These are phyloP conservation scores for Megaleporinus macrocephalus DNA, from an alignment of 2,113 vertebrate species.

Conservation along the genomic window DNA sequence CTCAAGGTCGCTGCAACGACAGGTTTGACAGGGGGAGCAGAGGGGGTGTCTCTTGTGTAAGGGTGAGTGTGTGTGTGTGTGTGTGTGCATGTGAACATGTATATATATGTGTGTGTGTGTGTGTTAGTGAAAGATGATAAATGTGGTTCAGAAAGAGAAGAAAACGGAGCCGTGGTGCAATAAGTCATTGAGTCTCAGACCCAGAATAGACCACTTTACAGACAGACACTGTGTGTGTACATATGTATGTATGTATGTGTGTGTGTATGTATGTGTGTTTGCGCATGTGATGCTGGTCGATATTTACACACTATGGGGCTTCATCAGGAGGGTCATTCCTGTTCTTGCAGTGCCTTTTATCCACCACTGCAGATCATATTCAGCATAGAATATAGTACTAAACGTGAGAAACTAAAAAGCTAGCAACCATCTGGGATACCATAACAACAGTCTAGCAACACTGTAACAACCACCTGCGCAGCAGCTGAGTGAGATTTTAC, in stretches of 20 bases:
- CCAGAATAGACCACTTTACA: constrained; percentile 6
- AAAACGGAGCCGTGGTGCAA: constrained; percentile 34
- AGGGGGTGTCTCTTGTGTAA: constrained; percentile 50
- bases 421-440: too few species aligned
- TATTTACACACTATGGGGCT: background rate
- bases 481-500: too few species aligned
- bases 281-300: background rate
- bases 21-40: constrained; percentile 35
- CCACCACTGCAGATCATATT: too few species aligned
- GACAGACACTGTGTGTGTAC: background rate
- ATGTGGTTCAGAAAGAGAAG: constrained; percentile 23
- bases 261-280: background rate
- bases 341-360: too few species aligned
- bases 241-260: too few species aligned
- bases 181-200: constrained; percentile 33
- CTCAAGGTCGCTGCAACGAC: constrained; percentile 39
- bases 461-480: too few species aligned
- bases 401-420: too few species aligned
- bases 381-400: too few species aligned
- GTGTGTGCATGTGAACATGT: constrained; percentile 18
- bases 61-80: constrained; percentile 33
- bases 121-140: constrained; percentile 15
- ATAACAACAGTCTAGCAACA: too few species aligned
- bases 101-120: background rate
- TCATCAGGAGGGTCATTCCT: too few species aligned